phyloP scores from a whole-genome alignment of 2,113 vertebrate genomes.

The Bungarus multicinctus region DNA sequence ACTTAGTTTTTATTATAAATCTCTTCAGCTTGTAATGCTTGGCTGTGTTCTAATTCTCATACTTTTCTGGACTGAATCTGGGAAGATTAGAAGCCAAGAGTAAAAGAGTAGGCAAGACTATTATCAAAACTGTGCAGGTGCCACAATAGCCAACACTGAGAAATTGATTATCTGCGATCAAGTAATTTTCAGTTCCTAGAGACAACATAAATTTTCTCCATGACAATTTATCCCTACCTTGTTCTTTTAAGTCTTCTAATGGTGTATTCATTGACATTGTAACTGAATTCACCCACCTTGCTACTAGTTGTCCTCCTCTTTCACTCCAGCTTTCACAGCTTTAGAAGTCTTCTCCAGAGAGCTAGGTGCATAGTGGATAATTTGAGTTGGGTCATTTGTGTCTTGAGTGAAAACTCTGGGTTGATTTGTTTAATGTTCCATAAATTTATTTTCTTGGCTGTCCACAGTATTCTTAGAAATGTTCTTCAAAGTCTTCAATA shows the following conservation, averaged over 20 bases:
- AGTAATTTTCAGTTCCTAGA: not conserved
- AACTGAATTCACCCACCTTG: not conserved
- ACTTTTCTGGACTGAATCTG: not conserved
- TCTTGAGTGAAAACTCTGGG: not conserved
- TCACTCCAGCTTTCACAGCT: not conserved
- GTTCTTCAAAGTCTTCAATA: not conserved
- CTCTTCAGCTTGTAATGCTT: not conserved
- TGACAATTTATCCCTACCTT: not conserved
- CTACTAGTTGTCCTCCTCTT: not conserved
- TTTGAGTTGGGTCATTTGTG: not conserved
- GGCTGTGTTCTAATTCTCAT: not conserved
- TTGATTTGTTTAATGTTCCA: not conserved
- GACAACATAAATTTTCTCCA: not conserved
- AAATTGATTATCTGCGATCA: not conserved
- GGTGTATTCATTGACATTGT: not conserved
- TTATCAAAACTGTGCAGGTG: not conserved
- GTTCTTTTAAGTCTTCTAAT: not conserved
- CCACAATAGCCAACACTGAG: not conserved
- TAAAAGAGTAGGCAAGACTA: not conserved
- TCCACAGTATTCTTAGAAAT: not conserved
- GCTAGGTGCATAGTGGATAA: not conserved
- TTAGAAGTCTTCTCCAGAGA: not conserved
- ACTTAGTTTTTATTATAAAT: not conserved
- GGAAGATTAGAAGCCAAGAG: not conserved
- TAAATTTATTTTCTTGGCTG: not conserved